These are phyloP conservation scores for Macrotis lagotis DNA, from an alignment of 2,113 vertebrate species.

Conservation along the genomic window DNA sequence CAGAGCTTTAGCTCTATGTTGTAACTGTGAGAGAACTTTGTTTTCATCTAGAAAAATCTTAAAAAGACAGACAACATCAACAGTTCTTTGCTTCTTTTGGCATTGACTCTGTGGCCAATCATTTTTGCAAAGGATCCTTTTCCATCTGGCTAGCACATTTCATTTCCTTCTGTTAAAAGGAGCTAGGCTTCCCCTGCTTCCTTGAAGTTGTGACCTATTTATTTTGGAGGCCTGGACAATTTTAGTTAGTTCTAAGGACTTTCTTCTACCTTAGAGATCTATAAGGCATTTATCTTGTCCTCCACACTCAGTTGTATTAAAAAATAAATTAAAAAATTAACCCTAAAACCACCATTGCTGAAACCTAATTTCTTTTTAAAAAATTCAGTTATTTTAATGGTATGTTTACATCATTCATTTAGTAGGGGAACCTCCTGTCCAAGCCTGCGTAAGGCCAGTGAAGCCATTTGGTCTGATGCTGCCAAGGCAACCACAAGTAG, in stretches of 20 bases:
- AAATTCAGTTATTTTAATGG: neutral
- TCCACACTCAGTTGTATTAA: neutral
- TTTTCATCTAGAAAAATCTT: slow-evolving; percentile 5
- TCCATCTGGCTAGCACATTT: neutral
- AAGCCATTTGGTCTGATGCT: too few species aligned
- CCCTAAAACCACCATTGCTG: neutral
- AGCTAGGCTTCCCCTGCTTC: neutral
- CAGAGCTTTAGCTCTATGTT: neutral
- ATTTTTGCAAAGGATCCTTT: neutral
- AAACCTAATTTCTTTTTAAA: neutral
- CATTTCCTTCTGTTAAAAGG: neutral
- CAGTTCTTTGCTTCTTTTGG: slow-evolving; percentile 2
- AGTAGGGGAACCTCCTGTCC: too few species aligned
- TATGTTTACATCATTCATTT: neutral
- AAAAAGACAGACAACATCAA: neutral
- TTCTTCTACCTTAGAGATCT: neutral
- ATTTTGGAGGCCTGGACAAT: neutral
- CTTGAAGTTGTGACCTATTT: neutral
- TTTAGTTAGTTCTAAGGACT: neutral
- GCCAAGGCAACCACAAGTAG: too few species aligned
- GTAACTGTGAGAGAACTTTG: neutral
- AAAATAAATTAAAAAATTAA: neutral
- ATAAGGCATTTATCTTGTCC: neutral
- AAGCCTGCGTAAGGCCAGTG: too few species aligned
- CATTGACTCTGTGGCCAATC: neutral